Evolutionary conservation across 2,113 vertebrate species (phyloP), one percentile per base, ranked within the genome.

Genomic region (Acanthisitta chloris): DNA sequence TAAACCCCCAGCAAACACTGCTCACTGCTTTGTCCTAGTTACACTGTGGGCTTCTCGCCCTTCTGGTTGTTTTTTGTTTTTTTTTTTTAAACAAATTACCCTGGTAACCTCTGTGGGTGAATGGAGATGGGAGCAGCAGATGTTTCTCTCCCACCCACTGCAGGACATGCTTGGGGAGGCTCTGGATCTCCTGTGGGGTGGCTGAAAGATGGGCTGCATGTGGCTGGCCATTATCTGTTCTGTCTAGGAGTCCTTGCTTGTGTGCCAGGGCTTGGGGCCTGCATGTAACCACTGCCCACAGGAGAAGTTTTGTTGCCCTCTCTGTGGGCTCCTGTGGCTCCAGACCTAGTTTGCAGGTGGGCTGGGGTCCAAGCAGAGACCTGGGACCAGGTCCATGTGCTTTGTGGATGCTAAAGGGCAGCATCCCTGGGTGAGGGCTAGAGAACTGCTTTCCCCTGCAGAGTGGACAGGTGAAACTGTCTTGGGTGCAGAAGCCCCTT

Each of bases 1-100:
- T 97, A 95, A 97, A 92, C 90, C 81, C 94, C 82, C 76, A 71
- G 93, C 90, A 97, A 96, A 95, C 92, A 84, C 64, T 29, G 76
- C 79, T 91, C 4, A 0, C 33, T 78, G 88, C 83, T 95, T 71
- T 84, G 92, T 58, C 93, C 96, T 90, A 94, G 79, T 88, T 96
- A 95, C 49, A 3, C 91, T 2, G 31, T 82, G 91, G 81, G 84
- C 78, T 93, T 85, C 92, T 95, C 9, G 1, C 42, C 45, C 43
- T 76, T 87, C 34, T 43, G 55, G 21, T 24, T 74, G 31, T 10
- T 1, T n/a, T 25, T 14, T 36, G 23, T 24, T 21, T 36, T 51
- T n/a, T 25, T 17, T 16, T 80, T 59, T 17, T 1, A 12, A 61
- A 74, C 18, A 15, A 65, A 90, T 88, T 93, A n/a, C 93, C 85